A percentile compares a stretch with the other conserved stretches of the same genome.
These are phyloP conservation scores for Halichondria panicea DNA, from an alignment of 37 sponge, comb jelly and placozoan genomes.

Conservation along the genomic window DNA sequence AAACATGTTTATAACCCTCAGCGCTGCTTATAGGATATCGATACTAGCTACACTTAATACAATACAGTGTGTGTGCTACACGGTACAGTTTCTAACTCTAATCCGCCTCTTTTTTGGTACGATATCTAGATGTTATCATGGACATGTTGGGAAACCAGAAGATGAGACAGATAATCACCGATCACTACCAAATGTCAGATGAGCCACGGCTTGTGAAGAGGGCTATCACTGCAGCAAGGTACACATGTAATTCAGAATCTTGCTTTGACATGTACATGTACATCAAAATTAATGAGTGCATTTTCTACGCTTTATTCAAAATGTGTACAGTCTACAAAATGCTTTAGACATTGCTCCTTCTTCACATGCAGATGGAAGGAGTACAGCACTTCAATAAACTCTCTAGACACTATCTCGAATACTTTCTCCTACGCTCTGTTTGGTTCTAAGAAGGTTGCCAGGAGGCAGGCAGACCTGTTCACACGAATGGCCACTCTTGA, in stretches of 20 bases:
- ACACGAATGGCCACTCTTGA: constrained; percentile 57
- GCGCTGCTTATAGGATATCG: too few relatives aligned
- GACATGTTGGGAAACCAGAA: constrained; percentile 80
- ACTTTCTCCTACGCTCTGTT: not conserved
- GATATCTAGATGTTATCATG: constrained; percentile 84
- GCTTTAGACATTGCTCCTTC: not conserved
- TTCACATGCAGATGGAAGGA: constrained; percentile 10
- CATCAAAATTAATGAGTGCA: not conserved
- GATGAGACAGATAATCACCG: constrained; percentile 51
- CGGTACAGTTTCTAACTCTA: too few relatives aligned
- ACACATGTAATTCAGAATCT: not conserved
- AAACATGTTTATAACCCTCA: too few relatives aligned
- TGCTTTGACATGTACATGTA: not conserved
- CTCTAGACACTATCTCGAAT: constrained; percentile 1
- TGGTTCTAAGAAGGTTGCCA: constrained; percentile 15
- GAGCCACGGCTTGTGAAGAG: constrained; percentile 43
- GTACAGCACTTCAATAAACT: constrained; percentile 1
- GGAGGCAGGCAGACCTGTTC: constrained; percentile 8
- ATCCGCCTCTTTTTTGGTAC: too few relatives aligned
- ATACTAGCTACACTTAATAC: too few relatives aligned
- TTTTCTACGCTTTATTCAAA: too few relatives aligned
- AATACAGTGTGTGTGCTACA: too few relatives aligned
- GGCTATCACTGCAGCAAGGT: constrained; percentile 44
- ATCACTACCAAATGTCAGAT: constrained; percentile 37
- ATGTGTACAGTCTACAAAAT: too few relatives aligned